A percentile compares a stretch with the other conserved stretches of the same genome.
Conservation (phyloP, 1,140 invertebrate genomes). For the Rhagoletis zephyria region DNA sequence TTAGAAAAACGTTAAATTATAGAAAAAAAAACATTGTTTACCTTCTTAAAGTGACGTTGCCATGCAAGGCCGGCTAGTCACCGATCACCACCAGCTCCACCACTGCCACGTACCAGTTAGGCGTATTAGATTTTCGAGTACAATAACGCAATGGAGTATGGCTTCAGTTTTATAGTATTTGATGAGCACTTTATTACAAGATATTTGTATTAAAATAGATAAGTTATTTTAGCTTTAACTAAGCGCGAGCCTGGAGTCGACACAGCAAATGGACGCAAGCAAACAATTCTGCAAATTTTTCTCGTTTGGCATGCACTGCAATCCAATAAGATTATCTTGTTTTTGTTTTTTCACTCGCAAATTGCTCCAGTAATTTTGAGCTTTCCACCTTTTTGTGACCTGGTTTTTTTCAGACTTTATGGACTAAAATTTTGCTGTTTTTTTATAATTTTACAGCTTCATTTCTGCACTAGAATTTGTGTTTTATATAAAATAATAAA, state of each 20-base stretch:
- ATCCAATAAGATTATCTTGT: not conserved
- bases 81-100: not conserved
- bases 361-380: not conserved
- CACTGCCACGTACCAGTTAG: constrained; percentile 16
- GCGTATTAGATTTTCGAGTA: not conserved
- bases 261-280: not conserved
- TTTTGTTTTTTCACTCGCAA: not conserved
- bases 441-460: not conserved
- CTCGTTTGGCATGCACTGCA: not conserved
- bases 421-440: not conserved
- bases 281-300: not conserved
- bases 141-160: not conserved
- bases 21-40: not conserved
- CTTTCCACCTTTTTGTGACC: not conserved
- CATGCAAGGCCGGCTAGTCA: constrained; percentile 34
- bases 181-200: not conserved
- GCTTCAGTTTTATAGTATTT: not conserved
- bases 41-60: constrained; percentile 27
- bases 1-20: not conserved
- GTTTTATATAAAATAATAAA: constrained; percentile 43
- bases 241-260: not conserved
- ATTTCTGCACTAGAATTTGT: constrained; percentile 11
- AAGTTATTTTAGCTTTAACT: not conserved
- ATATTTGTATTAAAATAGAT: not conserved
- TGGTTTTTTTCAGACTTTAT: not conserved